Evolutionary conservation across 2,797 vertebrate species (phyloP), one percentile per base, ranked within the genome.

Genomic region (Gallinago nigripennis): DNA sequence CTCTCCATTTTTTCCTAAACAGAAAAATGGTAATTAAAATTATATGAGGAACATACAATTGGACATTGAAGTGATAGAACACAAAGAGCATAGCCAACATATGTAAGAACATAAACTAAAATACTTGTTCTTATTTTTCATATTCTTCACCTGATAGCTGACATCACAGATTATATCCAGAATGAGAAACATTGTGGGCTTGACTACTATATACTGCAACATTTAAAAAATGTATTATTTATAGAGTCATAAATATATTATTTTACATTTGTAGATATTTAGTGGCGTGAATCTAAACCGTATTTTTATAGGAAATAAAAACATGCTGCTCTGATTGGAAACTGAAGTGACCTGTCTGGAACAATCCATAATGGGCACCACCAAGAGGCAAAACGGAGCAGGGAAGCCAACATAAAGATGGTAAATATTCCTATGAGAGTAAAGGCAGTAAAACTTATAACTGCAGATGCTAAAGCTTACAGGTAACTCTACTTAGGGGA

Each of bases 401-500:
- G 43, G 19, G 63, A 33, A 86, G 43, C 45, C 82, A 57, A 57
- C 19, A 24, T 80, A 77, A 81, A 58, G 37, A 31, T 54, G n/a
- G 48, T 84, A 63, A 90, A 82, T 56, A n/a, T 45, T 82, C 30
- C 28, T 35, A 3, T 9, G 73, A 82, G 69, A 60, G 56, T 58
- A 0, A 0, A 76, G 51, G 31, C 70, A 66, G 21, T 68, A 30
- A 58, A 60, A 33, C 39, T 86, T 88, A 20, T 43, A 82, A 57
- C 63, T 77, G 56, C 80, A 70, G 45, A 71, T 50, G 73, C 70
- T 90, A 70, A 91, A 76, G 35, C 39, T 60, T 73, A 48, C 83
- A 92, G 78, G 53, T 64, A 92, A 69, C 66, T 87, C 77, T 86
- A 33, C 88, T 71, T 77, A 51, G 43, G 94, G 87, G 53, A 93